Conservation (phyloP, 2,888 invertebrate genomes). For the Idaea straminata region DNA sequence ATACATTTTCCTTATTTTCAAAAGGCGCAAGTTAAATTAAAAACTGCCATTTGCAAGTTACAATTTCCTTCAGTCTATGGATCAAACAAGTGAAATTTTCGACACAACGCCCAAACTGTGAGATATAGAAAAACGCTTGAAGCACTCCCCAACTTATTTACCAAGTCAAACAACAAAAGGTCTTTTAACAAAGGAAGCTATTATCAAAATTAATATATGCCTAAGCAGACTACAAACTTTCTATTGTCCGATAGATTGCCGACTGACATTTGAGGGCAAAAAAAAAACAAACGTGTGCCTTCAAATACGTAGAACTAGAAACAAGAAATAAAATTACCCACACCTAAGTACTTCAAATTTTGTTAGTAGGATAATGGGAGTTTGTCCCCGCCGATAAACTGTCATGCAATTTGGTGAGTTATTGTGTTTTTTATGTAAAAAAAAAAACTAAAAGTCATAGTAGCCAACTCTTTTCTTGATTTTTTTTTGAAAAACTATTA, state of each 20-base stretch:
- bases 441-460: too few relatives aligned
- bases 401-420: too few relatives aligned
- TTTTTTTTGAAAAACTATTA: too few relatives aligned
- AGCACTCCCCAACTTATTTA: constrained; percentile 26
- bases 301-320: too few relatives aligned
- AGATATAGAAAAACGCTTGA: constrained; percentile 25
- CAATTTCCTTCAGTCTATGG: constrained; percentile 16
- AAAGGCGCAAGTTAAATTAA: background rate
- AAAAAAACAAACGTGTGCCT: background rate
- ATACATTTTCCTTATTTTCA: background rate
- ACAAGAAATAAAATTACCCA: too few relatives aligned
- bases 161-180: constrained; percentile 29
- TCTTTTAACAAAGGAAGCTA: constrained; percentile 30
- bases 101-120: constrained; percentile 7
- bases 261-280: background rate
- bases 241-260: background rate
- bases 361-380: too few relatives aligned
- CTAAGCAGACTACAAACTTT: constrained; percentile 8
- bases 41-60: constrained; percentile 9
- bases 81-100: constrained; percentile 18
- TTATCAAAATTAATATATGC: constrained; percentile 34
- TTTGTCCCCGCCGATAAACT: too few relatives aligned
- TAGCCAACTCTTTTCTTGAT: too few relatives aligned
- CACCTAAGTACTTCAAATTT: too few relatives aligned
- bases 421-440: too few relatives aligned